Evolutionary conservation across 2,113 vertebrate species (phyloP), one percentile per base, ranked within the genome.

Genomic region (Myotis davidii): DNA sequence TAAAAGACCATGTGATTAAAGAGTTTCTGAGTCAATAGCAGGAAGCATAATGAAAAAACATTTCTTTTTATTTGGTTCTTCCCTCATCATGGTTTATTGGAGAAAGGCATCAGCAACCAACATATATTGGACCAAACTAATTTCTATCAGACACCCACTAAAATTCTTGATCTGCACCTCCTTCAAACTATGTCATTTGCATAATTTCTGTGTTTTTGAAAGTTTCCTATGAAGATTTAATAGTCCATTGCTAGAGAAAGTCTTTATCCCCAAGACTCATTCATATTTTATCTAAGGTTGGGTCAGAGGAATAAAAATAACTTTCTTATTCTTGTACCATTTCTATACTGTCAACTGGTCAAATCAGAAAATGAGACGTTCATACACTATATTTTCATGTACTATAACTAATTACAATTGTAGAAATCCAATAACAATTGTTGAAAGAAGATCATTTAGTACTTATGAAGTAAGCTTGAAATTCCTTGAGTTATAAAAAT

Each of bases 281-380:
- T 74, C 1, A 27, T 8, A 69, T 85, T 69, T 37, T 72, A 79
- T 84, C 37, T 87, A 21, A 94, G 17, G 9, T 52, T 52, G 14
- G 7, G 11, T 69, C 59, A 64, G 64, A 91, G 25, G 14, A 83
- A 88, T n/a, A 39, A 12, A 1, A 79, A 37, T 73, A 16, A 2
- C 48, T 84, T 88, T 67, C 27, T 56, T 50, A 70, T 48, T 67
- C 6, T 81, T 72, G 2, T 29, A 77, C 2, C 17, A 18, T 59
- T 88, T 61, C 72, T 45, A n/a, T 91, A 14, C 14, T 74, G 83
- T 86, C 42, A 82, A 92, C 4, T 88, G n/a, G 13, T 85, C n/a
- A 92, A 95, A 82, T 94, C 39, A 88, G 17, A 72, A 52, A 91
- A 65, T 74, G 32, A 72, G 21, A 89, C 13, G 59, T 18, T 45